Conservation (phyloP, 1,140 invertebrate species). For the Ips nitidus region DNA sequence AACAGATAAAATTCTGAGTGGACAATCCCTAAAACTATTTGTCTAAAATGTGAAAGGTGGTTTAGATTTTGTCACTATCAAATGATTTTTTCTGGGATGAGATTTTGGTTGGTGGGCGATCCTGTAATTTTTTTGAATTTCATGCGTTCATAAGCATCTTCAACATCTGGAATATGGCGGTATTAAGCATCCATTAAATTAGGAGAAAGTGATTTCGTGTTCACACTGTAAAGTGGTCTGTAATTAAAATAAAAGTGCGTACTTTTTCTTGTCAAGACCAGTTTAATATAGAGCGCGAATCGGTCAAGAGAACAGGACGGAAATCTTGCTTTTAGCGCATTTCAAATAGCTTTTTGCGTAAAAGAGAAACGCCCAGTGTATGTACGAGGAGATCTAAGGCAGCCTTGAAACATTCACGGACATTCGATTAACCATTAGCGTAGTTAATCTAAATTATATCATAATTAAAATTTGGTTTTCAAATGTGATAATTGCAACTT, state of each 20-base stretch:
- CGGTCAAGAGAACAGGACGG: constrained; percentile 39
- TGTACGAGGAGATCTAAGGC: constrained; percentile 6
- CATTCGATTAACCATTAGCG: neutral
- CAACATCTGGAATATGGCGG: too few species aligned
- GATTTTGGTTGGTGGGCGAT: too few species aligned
- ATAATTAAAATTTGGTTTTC: neutral
- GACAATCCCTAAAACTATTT: too few species aligned
- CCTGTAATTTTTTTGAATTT: too few species aligned
- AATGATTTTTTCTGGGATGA: too few species aligned
- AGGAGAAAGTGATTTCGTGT: constrained; percentile 14
- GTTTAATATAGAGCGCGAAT: constrained; percentile 32
- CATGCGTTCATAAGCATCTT: too few species aligned
- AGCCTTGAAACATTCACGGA: constrained; percentile 26
- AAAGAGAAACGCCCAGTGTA: constrained; percentile 29
- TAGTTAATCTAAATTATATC: neutral
- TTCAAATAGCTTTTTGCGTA: constrained; percentile 21
- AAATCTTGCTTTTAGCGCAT: constrained; percentile 29
- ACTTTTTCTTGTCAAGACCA: constrained; percentile 30
- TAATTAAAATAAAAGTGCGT: constrained; percentile 29
- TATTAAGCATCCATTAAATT: neutral
- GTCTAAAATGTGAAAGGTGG: too few species aligned
- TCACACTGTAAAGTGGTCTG: constrained; percentile 24
- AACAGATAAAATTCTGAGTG: too few species aligned
- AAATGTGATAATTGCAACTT: neutral
- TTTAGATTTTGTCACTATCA: too few species aligned